These are phyloP conservation scores for Thecocarcelia acutangulata DNA, from an alignment of 2,888 invertebrate genomes.

Conservation along the genomic window DNA sequence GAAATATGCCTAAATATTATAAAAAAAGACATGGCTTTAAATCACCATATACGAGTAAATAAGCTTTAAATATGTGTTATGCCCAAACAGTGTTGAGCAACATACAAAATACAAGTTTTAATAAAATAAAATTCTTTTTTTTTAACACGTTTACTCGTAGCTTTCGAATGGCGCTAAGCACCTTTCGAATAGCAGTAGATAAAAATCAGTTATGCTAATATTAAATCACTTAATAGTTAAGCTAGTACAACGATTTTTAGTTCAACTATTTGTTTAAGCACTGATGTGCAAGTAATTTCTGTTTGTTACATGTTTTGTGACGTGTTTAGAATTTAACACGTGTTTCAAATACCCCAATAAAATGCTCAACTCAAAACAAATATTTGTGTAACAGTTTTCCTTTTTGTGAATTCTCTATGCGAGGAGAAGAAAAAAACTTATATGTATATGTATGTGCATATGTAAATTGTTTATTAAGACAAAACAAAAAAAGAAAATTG, in stretches of 20 bases:
- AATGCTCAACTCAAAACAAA: slow-evolving; percentile 25
- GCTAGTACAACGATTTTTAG: background rate
- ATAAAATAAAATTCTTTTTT: too few species aligned
- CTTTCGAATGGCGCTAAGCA: too few species aligned
- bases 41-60: too few species aligned
- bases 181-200: too few species aligned
- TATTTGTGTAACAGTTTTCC: slow-evolving; percentile 43
- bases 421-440: background rate
- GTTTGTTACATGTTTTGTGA: background rate
- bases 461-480: slow-evolving; percentile 1
- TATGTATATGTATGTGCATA: background rate
- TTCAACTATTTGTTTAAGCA: background rate
- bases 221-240: too few species aligned
- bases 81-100: too few species aligned
- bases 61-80: too few species aligned
- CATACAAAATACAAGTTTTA: too few species aligned
- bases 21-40: too few species aligned
- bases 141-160: too few species aligned
- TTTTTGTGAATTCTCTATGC: slow-evolving; percentile 71
- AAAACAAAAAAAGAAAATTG: slow-evolving; percentile 1
- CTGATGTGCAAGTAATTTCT: background rate
- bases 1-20: too few species aligned
- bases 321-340: slow-evolving; percentile 41
- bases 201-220: too few species aligned
- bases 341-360: slow-evolving; percentile 32